Evolutionary conservation across 2,113 vertebrate species (phyloP).

Genomic region (Nettapus auritus): DNA sequence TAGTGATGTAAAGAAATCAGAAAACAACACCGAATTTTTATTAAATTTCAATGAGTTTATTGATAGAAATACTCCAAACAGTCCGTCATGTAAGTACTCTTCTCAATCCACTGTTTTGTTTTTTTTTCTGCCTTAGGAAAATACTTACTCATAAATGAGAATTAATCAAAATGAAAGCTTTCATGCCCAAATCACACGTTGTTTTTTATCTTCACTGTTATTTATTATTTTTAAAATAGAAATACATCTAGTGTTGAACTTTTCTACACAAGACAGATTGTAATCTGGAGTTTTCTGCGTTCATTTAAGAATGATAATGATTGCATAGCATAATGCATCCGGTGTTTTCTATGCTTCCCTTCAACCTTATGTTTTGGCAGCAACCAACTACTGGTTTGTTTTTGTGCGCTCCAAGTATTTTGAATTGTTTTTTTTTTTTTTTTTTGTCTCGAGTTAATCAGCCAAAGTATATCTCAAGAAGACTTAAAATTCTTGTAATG

Average conservation of each 20-base stretch:
- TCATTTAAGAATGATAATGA: background rate
- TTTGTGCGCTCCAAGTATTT: background rate
- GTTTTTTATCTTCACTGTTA: background rate
- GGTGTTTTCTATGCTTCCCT: background rate
- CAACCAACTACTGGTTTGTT: background rate
- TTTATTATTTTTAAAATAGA: background rate
- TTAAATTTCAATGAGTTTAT: constrained; percentile 92
- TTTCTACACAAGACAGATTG: background rate
- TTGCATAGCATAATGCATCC: background rate
- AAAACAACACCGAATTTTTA: constrained; percentile 96
- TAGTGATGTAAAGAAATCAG: constrained; percentile 88
- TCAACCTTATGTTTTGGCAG: background rate
- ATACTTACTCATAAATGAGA: background rate
- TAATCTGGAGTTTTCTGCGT: background rate
- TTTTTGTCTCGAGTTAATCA: fast-evolving
- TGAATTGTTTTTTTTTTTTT: background rate
- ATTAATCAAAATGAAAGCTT: background rate
- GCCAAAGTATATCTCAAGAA: background rate
- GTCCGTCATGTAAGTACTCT: constrained; percentile 89
- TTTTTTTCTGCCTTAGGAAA: background rate
- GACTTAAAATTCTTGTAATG: background rate
- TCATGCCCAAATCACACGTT: background rate
- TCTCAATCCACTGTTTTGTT: background rate
- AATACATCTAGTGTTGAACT: background rate
- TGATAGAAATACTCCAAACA: constrained; percentile 88